phyloP scores from a whole-genome alignment of 1,140 invertebrate genomes.

The Dryas iulia region DNA sequence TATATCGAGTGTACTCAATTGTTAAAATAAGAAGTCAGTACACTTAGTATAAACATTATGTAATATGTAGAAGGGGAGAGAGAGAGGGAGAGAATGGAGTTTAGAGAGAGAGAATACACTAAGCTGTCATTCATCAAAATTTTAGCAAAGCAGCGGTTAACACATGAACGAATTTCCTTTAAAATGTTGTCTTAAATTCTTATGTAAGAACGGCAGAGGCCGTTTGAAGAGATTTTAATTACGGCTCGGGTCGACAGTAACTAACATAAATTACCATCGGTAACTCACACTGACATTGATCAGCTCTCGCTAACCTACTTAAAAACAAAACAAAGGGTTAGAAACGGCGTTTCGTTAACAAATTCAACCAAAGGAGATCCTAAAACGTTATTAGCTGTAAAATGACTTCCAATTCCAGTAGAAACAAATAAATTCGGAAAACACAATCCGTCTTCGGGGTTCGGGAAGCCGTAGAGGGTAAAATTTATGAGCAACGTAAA shows the following conservation, averaged over 20 bases:
- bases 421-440: conserved; percentile 23
- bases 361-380: neutral
- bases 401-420: conserved; percentile 18
- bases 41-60: no score
- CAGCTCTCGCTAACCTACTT: neutral
- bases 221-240: neutral
- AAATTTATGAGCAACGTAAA: conserved; percentile 51
- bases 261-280: neutral
- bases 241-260: neutral
- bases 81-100: no score
- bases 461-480: conserved; percentile 22
- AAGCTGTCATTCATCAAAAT: no score
- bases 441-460: conserved; percentile 29
- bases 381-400: conserved; percentile 23
- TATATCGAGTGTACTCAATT: no score
- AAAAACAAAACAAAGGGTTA: neutral
- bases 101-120: no score
- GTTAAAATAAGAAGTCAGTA: no score
- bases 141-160: no score
- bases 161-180: neutral
- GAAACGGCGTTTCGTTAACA: neutral
- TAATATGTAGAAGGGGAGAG: no score
- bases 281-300: neutral
- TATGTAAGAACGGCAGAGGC: neutral
- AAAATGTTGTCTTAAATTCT: neutral